Evolutionary conservation across 2,113 vertebrate genomes (phyloP), one percentile per base, ranked within the genome.

Genomic region (Pterophyllum scalare): DNA sequence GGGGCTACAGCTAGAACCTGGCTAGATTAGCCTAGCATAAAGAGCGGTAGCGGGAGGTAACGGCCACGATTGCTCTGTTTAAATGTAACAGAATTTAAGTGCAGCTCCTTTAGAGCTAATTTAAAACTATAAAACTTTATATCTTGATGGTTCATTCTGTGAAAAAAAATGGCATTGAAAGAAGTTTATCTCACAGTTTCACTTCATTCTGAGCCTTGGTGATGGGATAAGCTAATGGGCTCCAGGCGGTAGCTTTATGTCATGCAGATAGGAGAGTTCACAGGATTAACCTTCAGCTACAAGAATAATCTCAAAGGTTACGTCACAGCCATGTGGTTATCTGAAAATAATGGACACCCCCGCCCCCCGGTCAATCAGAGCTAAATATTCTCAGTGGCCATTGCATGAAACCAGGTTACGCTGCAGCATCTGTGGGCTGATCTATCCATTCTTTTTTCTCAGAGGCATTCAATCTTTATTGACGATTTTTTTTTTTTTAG

Each of bases 271-370:
- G 67, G 17, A 54, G 26, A 72, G 46, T 54, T 52, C 67, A 72
- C 46, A 54, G 43, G 4, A 72, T 72, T 72, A 72, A 72, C 67
- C 26, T 54, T 54, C 26, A 33, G 26, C 26, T 72, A 72, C 17
- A 33, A 72, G 46, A 31, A 72, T 72, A 54, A 72, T 72, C 67
- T 72, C 46, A 87, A 77, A 60, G 58, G 76, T 70, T 59, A 60
- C 7, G 5, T 82, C 75, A 80, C 13, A 46, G 57, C 11, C 28
- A 31, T 67, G 61, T 75, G 70, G 33, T 61, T 77, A 76, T 58
- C 7, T 72, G 35, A 80, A 83, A 80, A 79, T 79, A 59, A 49
- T 17, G 38, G 38, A 62, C 38, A 0, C 14, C 40, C 35, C 52
- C 54, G 11, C 40, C 35, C 52, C 54, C 59, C 24, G 43, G 75